Conservation (phyloP, 1,140 invertebrate species). For the Aphaenogaster ashmeadi region DNA sequence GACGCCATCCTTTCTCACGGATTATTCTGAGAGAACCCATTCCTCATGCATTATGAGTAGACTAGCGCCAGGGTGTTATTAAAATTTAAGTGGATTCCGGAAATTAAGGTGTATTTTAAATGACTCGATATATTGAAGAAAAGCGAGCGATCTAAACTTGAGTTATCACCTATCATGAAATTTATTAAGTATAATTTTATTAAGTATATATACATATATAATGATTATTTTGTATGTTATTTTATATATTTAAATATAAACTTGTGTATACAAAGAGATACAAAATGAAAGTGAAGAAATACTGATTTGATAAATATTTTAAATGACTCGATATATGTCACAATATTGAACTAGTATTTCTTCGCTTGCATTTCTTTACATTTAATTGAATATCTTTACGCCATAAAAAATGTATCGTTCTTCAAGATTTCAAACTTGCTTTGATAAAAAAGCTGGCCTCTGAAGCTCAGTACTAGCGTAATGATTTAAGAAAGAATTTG, state of each 20-base stretch:
- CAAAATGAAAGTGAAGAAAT: background rate
- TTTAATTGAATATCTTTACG: background rate
- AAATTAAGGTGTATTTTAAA: slow-evolving; percentile 13
- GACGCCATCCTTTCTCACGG: slow-evolving; percentile 36
- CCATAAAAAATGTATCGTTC: background rate
- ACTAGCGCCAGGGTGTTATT: background rate
- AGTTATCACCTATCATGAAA: background rate
- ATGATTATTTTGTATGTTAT: background rate
- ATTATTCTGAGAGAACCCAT: slow-evolving; percentile 24
- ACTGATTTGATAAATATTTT: background rate
- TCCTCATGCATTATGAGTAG: slow-evolving; percentile 20
- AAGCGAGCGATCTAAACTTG: background rate
- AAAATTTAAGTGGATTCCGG: slow-evolving; percentile 8
- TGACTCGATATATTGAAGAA: background rate
- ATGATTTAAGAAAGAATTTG: background rate
- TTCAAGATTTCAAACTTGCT: background rate
- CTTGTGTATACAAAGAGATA: background rate
- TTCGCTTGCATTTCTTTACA: background rate
- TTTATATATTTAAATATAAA: slow-evolving; percentile 18
- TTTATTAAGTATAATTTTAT: slow-evolving; percentile 1
- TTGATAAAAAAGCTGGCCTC: background rate
- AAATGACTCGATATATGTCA: too few relatives aligned
- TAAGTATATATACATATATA: background rate
- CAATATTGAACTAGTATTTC: background rate
- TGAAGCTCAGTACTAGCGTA: background rate